Percentiles rank a stretch among this genome's conserved stretches.
These are phyloP conservation scores for Pyxicephalus adspersus DNA, from an alignment of 2,113 vertebrate genomes.

Conservation along the genomic window DNA sequence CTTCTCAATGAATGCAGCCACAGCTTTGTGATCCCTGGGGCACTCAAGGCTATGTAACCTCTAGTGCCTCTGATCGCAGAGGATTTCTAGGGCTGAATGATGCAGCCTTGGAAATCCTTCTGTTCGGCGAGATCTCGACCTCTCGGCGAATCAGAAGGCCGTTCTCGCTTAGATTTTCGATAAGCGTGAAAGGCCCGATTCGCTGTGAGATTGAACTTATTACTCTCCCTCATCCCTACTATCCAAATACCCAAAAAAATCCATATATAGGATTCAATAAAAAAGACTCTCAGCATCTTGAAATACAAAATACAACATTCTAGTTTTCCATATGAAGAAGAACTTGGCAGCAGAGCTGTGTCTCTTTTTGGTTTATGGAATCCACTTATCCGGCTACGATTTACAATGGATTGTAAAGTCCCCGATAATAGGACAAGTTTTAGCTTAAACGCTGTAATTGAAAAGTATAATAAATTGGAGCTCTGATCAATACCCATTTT, in stretches of 20 bases:
- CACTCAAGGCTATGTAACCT: too few relatives aligned
- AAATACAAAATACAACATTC: neutral
- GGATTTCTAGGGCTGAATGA: too few relatives aligned
- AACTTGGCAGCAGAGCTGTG: neutral
- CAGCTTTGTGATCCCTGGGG: too few relatives aligned
- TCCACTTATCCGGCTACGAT: conserved; percentile 24
- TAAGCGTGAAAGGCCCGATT: too few relatives aligned
- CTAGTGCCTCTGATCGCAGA: too few relatives aligned
- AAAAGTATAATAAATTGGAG: conserved; percentile 46
- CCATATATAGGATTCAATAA: conserved; percentile 19
- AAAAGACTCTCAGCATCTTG: neutral
- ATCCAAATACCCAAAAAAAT: conserved; percentile 5
- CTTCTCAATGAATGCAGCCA: too few relatives aligned
- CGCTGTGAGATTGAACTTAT: too few relatives aligned
- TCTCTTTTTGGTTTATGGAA: conserved; percentile 31
- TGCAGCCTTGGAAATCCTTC: too few relatives aligned
- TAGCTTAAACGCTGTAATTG: conserved; percentile 24
- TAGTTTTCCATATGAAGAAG: neutral
- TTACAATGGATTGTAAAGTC: conserved; percentile 29
- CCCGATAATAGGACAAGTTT: conserved; percentile 18
- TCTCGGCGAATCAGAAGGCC: too few relatives aligned
- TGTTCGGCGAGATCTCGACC: too few relatives aligned
- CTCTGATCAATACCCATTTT: conserved; percentile 41
- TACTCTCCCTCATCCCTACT: too few relatives aligned
- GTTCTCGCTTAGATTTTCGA: too few relatives aligned